Evolutionary conservation across 1,140 invertebrate species (phyloP).

Genomic region (Tetraneura akinire): DNA sequence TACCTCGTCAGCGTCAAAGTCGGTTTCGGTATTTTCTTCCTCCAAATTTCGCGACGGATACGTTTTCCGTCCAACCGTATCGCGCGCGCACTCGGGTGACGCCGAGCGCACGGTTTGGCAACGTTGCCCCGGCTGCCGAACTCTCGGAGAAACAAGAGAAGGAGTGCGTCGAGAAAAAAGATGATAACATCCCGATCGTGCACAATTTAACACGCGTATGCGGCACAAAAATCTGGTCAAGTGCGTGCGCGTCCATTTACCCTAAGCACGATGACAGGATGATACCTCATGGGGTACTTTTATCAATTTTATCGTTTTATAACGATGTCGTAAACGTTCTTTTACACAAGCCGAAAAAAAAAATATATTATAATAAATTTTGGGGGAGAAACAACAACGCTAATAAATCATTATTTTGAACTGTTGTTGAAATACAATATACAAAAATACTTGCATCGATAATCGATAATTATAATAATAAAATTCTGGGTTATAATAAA

Average conservation of each 20-base stretch:
- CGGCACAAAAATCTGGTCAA: slow-evolving; percentile 7
- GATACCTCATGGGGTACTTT: too few relatives aligned
- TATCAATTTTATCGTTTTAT: too few relatives aligned
- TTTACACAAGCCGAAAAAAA: too few relatives aligned
- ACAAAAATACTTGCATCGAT: too few relatives aligned
- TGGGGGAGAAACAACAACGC: too few relatives aligned
- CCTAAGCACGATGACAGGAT: not conserved
- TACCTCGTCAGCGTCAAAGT: too few relatives aligned
- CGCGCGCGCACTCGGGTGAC: slow-evolving; percentile 5
- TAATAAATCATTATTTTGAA: too few relatives aligned
- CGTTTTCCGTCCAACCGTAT: slow-evolving; percentile 39
- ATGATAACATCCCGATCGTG: slow-evolving; percentile 42
- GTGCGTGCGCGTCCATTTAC: slow-evolving; percentile 2
- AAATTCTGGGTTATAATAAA: too few relatives aligned
- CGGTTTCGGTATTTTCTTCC: not conserved
- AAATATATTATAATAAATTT: too few relatives aligned
- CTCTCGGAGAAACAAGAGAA: not conserved
- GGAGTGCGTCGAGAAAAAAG: slow-evolving; percentile 32
- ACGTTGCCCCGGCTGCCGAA: slow-evolving; percentile 39
- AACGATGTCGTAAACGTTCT: too few relatives aligned
- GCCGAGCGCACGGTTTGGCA: slow-evolving; percentile 36
- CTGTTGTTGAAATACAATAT: too few relatives aligned
- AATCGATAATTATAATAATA: too few relatives aligned
- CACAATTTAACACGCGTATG: slow-evolving; percentile 25
- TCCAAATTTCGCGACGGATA: slow-evolving; percentile 19